These are phyloP conservation scores for Atta cephalotes DNA, from an alignment of 1,140 invertebrate species.

Conservation along the genomic window DNA sequence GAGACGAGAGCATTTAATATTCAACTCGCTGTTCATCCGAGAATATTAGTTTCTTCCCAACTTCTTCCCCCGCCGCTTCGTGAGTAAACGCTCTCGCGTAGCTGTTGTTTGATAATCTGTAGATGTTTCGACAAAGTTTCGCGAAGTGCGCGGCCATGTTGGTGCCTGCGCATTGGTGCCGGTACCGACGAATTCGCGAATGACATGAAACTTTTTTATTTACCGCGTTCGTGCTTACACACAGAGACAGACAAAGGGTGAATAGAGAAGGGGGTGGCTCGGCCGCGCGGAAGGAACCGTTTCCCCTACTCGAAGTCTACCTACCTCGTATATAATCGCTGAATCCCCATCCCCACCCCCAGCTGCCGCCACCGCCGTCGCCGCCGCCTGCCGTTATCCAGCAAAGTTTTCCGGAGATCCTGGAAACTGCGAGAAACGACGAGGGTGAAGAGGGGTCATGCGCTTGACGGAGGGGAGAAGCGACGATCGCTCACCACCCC, in stretches of 20 bases:
- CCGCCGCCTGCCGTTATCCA: conserved; percentile 73
- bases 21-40: conserved; percentile 30
- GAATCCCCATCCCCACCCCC: conserved; percentile 67
- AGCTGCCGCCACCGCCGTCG: conserved; percentile 55
- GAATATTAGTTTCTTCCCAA: conserved; percentile 60
- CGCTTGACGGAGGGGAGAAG: conserved; percentile 70
- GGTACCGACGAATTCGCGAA: conserved; percentile 69
- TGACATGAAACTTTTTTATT: conserved; percentile 84
- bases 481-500: conserved; percentile 69
- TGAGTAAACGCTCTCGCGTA: conserved; percentile 61
- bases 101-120: conserved; percentile 67
- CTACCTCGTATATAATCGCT: conserved; percentile 69
- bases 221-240: conserved; percentile 76
- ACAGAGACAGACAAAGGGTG: conserved; percentile 64
- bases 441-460: conserved; percentile 49
- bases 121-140: conserved; percentile 72
- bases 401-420: conserved; percentile 80
- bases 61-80: background rate
- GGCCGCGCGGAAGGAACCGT: conserved; percentile 52
- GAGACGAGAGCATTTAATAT: conserved; percentile 6
- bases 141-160: conserved; percentile 78
- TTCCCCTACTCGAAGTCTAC: conserved; percentile 72
- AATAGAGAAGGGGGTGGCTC: conserved; percentile 23
- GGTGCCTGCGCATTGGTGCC: conserved; percentile 73
- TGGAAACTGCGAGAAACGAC: conserved; percentile 68